Conservation (phyloP, 2,888 invertebrate species). For the Sphecodes monilicornis region DNA sequence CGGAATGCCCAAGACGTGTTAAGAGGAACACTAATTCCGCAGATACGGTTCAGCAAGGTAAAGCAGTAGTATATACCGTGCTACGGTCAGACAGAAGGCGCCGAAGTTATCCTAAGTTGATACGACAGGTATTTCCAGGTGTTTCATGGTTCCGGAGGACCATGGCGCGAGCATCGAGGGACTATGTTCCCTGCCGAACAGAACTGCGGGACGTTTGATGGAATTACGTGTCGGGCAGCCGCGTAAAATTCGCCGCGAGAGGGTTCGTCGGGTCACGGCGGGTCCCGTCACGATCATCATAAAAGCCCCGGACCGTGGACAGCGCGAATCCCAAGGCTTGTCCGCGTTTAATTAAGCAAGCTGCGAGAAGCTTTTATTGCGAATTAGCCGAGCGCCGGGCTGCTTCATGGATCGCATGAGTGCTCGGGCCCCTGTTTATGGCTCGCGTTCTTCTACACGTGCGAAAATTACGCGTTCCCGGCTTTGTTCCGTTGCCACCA, state of each 20-base stretch:
- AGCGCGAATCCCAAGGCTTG: conserved; percentile 38
- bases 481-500: not conserved
- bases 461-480: not conserved
- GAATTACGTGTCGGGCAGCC: conserved; percentile 46
- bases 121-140: conserved; percentile 7
- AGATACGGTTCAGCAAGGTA: not conserved
- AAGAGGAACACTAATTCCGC: not conserved
- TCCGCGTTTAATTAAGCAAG: conserved; percentile 63
- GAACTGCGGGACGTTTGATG: conserved; percentile 1
- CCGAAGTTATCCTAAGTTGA: not conserved
- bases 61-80: not conserved
- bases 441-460: not conserved
- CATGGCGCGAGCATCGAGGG: not conserved
- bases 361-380: conserved; percentile 69
- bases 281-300: not conserved
- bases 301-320: conserved; percentile 13
- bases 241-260: not conserved
- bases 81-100: not conserved
- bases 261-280: not conserved
- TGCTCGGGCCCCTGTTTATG: conserved; percentile 9
- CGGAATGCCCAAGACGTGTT: not conserved
- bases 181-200: not conserved
- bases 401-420: conserved; percentile 33
- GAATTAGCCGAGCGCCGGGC: conserved; percentile 57
- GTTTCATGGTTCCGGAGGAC: not conserved